Percentiles rank a stretch among this genome's conserved stretches.
phyloP scores from a whole-genome alignment of 2,113 vertebrate genomes.

The Numenius arquata region DNA sequence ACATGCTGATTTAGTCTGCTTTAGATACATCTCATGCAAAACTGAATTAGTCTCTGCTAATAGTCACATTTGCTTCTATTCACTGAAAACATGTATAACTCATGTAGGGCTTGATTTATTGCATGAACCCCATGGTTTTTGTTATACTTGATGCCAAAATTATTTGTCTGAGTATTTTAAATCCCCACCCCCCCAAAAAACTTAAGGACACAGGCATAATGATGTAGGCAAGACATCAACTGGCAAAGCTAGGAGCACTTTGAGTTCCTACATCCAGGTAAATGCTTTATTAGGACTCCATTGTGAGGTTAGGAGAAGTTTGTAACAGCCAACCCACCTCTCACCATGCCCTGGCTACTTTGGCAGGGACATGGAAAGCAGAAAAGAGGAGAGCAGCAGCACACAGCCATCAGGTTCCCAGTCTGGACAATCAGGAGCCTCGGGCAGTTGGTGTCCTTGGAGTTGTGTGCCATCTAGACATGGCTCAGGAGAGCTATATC shows the following conservation, averaged over 20 bases:
- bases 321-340: neutral
- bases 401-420: neutral
- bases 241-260: neutral
- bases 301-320: neutral
- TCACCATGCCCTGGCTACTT: neutral
- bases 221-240: neutral
- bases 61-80: neutral
- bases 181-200: fast-evolving
- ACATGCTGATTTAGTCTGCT: neutral
- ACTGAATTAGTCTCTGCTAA: neutral
- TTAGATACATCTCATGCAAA: neutral
- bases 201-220: neutral
- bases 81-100: neutral
- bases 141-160: neutral
- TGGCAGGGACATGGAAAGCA: neutral
- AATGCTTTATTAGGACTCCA: neutral
- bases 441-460: neutral
- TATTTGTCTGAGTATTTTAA: neutral
- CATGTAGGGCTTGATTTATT: neutral
- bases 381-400: fast-evolving
- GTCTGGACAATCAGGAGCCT: neutral
- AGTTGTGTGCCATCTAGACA: neutral
- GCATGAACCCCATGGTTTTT: neutral
- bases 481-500: neutral
- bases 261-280: neutral